Percentiles rank a stretch among this genome's conserved stretches.
Conservation (phyloP, 2,888 invertebrate genomes). For the Drosophila algonquin region DNA sequence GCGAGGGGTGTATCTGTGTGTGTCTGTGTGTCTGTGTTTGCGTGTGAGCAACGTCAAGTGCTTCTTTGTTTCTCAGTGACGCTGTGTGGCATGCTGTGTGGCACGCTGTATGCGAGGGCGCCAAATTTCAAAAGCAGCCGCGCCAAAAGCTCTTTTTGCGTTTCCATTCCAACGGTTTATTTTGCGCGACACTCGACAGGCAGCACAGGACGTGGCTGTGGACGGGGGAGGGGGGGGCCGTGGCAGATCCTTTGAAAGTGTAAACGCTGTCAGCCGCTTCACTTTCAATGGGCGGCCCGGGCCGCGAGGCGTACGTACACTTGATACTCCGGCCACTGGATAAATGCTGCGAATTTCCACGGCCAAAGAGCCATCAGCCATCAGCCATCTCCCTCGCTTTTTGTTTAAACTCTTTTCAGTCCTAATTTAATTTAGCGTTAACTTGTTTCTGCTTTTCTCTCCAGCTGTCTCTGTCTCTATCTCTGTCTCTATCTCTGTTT, state of each 20-base stretch:
- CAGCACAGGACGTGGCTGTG: background rate
- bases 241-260: slow-evolving; percentile 63
- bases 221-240: background rate
- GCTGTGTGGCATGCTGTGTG: slow-evolving; percentile 13
- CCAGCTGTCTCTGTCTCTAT: background rate
- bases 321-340: slow-evolving; percentile 25
- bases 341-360: slow-evolving; percentile 9
- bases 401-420: slow-evolving; percentile 26
- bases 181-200: slow-evolving; percentile 58
- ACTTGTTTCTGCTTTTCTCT: slow-evolving; percentile 13
- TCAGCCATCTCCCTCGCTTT: background rate
- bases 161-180: slow-evolving; percentile 62
- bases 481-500: background rate
- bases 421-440: slow-evolving; percentile 46
- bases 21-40: slow-evolving; percentile 35
- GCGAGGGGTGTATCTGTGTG: slow-evolving; percentile 20
- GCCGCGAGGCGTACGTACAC: slow-evolving; percentile 29
- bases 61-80: slow-evolving; percentile 70
- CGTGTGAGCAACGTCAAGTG: slow-evolving; percentile 60
- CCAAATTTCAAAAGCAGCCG: slow-evolving; percentile 77
- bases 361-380: background rate
- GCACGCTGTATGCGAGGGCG: slow-evolving; percentile 52
- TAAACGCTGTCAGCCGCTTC: slow-evolving; percentile 60
- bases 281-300: slow-evolving; percentile 37
- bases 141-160: slow-evolving; percentile 66